Evolutionary conservation across 2,797 vertebrate species (phyloP), one percentile per base, ranked within the genome.

Genomic region (Hoplostethus mediterraneus): DNA sequence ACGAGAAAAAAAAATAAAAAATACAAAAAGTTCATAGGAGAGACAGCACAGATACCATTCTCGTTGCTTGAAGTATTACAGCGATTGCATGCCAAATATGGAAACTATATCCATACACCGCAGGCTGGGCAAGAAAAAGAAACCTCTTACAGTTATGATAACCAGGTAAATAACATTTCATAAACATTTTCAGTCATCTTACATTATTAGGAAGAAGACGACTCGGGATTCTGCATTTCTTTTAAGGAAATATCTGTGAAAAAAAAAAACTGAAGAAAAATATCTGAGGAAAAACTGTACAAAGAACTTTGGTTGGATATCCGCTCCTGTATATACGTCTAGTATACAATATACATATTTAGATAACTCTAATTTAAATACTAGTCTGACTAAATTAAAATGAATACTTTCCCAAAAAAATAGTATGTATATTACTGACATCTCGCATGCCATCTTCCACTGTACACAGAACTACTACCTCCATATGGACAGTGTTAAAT

Each of bases 351-450:
- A 91, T 76, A 91, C 82, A 92, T 85, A 76, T 85, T 84, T 80
- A 81, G 59, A 87, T 78, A 63, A 67, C 75, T 80, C 82, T 89
- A 59, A 79, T 89, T 93, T 92, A 92, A 94, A 93, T 93, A 94
- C 85, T 88, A 84, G 76, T 81, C 51, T 68, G 74, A 71, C 86
- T 90, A 90, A 57, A 57, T 78, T 61, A 59, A 73, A 80, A 71
- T 60, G 67, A 82, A 87, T 84, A 66, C 54, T 48, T 70, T 51
- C 74, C 79, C 47, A 71, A 83, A 88, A 42, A 90, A 87, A 85
- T 71, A 84, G 48, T 75, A 1, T 73, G 75, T 73, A 63, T 77
- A 67, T 73, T 42, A 56, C 58, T 17, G 66, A 62, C 38, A 67
- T 52, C 69, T 64, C 8, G 62, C 65, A 66, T 53, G 40, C 54